Evolutionary conservation across 2,113 vertebrate genomes (phyloP).

Genomic region (Oceanodroma tethys): DNA sequence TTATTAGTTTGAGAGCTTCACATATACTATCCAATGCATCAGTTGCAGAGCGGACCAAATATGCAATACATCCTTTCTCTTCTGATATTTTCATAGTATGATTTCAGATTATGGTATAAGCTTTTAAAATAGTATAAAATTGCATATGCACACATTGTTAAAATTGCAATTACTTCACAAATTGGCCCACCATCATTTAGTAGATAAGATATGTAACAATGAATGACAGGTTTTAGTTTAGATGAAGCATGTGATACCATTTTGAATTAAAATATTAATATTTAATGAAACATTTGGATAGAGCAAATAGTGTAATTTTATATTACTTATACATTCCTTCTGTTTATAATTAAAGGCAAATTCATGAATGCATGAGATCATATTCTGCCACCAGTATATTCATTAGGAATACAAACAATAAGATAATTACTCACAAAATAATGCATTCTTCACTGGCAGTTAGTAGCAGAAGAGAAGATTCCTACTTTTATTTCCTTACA

Average conservation of each 20-base stretch:
- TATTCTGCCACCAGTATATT: background rate
- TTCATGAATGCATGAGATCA: background rate
- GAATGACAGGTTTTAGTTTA: background rate
- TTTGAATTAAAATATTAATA: background rate
- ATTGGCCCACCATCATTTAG: background rate
- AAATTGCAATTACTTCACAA: background rate
- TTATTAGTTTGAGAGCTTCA: background rate
- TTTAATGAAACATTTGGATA: background rate
- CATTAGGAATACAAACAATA: background rate
- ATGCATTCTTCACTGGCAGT: background rate
- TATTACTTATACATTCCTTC: background rate
- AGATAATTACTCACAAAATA: background rate
- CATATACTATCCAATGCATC: background rate
- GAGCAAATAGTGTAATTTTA: background rate
- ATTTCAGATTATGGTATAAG: background rate
- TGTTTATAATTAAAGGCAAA: conserved; percentile 6
- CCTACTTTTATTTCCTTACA: background rate
- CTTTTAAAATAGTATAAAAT: background rate
- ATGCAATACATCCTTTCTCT: background rate
- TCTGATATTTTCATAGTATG: background rate
- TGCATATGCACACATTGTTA: background rate
- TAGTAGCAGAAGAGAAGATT: background rate
- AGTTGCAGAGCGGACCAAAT: background rate
- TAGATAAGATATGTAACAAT: background rate
- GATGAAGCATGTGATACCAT: background rate